A percentile compares a stretch with the other conserved stretches of the same genome.
phyloP scores from a whole-genome alignment of 2,888 invertebrate species.

The Cordilura impudica region DNA sequence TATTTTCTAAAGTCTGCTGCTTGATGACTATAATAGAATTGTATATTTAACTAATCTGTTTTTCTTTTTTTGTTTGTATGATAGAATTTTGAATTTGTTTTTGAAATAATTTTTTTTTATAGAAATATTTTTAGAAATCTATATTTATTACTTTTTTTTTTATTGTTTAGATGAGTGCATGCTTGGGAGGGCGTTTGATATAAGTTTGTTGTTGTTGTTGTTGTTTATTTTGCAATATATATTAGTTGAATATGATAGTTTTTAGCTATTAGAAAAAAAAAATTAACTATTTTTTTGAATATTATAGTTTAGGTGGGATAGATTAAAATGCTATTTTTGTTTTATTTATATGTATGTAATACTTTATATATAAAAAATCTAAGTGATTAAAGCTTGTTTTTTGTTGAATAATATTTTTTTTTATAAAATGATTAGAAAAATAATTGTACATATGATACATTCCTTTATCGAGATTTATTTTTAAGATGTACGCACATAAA shows the following conservation, averaged over 20 bases:
- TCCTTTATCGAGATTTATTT: slow-evolving; percentile 15
- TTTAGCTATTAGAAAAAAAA: slow-evolving; percentile 42
- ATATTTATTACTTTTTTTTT: no score
- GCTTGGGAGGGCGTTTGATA: slow-evolving; percentile 75
- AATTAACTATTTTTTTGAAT: slow-evolving; percentile 19
- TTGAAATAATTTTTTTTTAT: slow-evolving; percentile 1
- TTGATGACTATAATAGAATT: slow-evolving; percentile 15
- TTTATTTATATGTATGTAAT: slow-evolving; percentile 5
- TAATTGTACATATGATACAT: slow-evolving; percentile 49
- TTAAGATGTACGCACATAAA: neutral
- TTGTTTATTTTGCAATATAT: slow-evolving; percentile 40
- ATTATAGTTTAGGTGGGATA: slow-evolving; percentile 40
- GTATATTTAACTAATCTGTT: neutral
- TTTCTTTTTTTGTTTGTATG: neutral
- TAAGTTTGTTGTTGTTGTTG: slow-evolving; percentile 20
- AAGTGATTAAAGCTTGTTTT: slow-evolving; percentile 32
- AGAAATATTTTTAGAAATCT: slow-evolving; percentile 10
- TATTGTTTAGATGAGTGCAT: slow-evolving; percentile 72
- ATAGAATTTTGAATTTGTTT: neutral
- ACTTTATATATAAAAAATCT: slow-evolving; percentile 17
- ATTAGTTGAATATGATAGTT: slow-evolving; percentile 53
- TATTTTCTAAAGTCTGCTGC: slow-evolving; percentile 29
- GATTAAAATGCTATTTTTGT: slow-evolving; percentile 28
- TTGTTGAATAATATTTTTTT: neutral
- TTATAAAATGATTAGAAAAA: slow-evolving; percentile 9